These are phyloP conservation scores for Clytia hemisphaerica DNA, from an alignment of 30 jellyfish, hydroid and myxozoan genomes.

Conservation along the genomic window DNA sequence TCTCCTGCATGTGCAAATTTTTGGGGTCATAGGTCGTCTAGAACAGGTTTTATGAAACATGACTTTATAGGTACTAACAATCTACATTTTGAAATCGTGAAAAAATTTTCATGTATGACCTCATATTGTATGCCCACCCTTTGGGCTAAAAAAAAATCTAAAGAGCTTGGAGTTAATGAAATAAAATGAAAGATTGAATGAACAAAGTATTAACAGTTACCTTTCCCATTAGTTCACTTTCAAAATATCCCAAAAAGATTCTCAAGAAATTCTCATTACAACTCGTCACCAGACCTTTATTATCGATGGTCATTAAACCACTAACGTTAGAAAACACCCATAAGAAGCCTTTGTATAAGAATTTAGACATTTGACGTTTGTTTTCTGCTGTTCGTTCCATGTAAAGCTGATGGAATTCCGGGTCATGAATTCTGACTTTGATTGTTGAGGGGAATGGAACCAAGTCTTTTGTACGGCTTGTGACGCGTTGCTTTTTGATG, in stretches of 20 bases:
- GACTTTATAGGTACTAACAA: too few species aligned
- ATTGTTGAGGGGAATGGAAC: slow-evolving; percentile 80
- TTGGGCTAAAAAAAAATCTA: too few species aligned
- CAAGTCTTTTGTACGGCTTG: slow-evolving; percentile 72
- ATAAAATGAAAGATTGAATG: too few species aligned
- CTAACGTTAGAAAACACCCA: slow-evolving; percentile 92
- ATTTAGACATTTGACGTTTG: slow-evolving; percentile 50
- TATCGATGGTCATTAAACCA: slow-evolving; percentile 62
- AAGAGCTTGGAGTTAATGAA: too few species aligned
- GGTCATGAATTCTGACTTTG: slow-evolving; percentile 58
- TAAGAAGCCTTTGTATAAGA: slow-evolving; percentile 63
- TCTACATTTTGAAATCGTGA: too few species aligned
- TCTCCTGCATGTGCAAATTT: too few species aligned
- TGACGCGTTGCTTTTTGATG: slow-evolving; percentile 62
- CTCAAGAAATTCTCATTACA: slow-evolving; percentile 67
- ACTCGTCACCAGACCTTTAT: slow-evolving; percentile 63
- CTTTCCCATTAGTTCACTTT: slow-evolving; percentile 57
- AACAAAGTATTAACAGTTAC: slow-evolving; percentile 18
- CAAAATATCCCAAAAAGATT: slow-evolving; percentile 65
- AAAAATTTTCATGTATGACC: too few species aligned
- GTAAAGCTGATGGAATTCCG: slow-evolving; percentile 67
- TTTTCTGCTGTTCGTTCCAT: slow-evolving; percentile 47
- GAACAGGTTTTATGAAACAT: too few species aligned
- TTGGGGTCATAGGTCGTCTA: too few species aligned
- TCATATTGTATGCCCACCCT: too few species aligned